These are phyloP conservation scores for Montipora capitata DNA, from an alignment of 92 coral and sea anemone genomes.

Conservation along the genomic window DNA sequence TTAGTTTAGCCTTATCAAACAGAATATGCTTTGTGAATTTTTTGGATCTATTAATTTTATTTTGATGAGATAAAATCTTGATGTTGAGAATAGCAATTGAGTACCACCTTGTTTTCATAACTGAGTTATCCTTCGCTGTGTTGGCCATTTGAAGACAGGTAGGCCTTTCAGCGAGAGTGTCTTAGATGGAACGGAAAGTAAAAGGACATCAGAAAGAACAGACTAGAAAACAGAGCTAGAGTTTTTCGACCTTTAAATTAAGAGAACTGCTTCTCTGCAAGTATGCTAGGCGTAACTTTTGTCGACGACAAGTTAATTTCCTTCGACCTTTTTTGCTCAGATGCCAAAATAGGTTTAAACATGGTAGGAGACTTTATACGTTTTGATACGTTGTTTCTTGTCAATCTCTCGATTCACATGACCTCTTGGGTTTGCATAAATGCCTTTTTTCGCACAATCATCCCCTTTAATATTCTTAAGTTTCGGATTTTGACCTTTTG, in stretches of 20 bases:
- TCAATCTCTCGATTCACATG: background rate
- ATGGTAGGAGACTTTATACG: background rate
- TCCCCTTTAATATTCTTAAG: background rate
- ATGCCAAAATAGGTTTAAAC: background rate
- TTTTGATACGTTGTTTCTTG: background rate
- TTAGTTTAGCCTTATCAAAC: background rate
- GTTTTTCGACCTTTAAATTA: slow-evolving; percentile 2
- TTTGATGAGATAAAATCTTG: slow-evolving; percentile 45
- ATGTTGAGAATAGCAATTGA: slow-evolving; percentile 4
- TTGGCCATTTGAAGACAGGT: background rate
- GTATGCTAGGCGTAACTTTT: too few relatives aligned
- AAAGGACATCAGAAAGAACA: background rate
- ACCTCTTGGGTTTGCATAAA: too few relatives aligned
- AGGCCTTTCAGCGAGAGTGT: background rate
- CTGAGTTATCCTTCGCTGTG: background rate
- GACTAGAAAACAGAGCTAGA: background rate
- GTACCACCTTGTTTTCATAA: background rate
- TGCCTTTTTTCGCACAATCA: slow-evolving; percentile 1
- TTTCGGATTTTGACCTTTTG: too few relatives aligned
- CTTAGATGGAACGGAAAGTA: background rate
- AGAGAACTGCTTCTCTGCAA: too few relatives aligned
- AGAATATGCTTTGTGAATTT: slow-evolving; percentile 8
- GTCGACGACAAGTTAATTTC: too few relatives aligned
- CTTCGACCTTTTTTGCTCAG: background rate
- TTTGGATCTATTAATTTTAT: slow-evolving; percentile 2